A percentile compares a stretch with the other conserved stretches of the same genome.
Conservation (phyloP, 2,888 invertebrate genomes). For the Agrochola macilenta region DNA sequence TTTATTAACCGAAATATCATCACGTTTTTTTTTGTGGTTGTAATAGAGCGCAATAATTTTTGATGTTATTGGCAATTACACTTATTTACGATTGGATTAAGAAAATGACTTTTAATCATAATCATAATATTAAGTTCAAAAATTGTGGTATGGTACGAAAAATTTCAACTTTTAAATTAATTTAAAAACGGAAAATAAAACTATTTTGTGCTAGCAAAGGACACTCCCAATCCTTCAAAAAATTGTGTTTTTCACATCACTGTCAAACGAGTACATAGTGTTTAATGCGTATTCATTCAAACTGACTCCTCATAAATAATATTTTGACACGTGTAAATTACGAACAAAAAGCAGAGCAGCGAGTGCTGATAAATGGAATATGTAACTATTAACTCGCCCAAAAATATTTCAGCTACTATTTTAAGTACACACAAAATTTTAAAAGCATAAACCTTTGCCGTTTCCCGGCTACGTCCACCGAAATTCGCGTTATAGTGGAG, state of each 20-base stretch:
- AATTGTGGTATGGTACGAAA: no score
- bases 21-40: no score
- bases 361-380: slow-evolving; percentile 12
- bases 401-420: not conserved
- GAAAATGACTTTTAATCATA: no score
- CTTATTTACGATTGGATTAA: no score
- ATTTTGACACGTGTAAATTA: not conserved
- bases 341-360: slow-evolving; percentile 5
- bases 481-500: slow-evolving; percentile 44
- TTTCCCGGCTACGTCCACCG: slow-evolving; percentile 18
- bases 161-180: no score
- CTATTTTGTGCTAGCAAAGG: no score
- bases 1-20: no score
- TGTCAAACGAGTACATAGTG: slow-evolving; percentile 1
- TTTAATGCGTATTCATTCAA: not conserved
- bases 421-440: slow-evolving; percentile 10
- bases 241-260: not conserved
- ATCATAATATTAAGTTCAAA: no score
- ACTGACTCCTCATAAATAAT: slow-evolving; percentile 6
- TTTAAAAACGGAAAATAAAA: no score
- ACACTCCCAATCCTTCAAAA: no score
- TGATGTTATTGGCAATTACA: no score
- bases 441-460: slow-evolving; percentile 30
- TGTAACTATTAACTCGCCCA: slow-evolving; percentile 8
- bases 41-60: no score